These are phyloP conservation scores for Catamblyrhynchus diadema DNA, from an alignment of 2,797 vertebrate species.

Conservation along the genomic window DNA sequence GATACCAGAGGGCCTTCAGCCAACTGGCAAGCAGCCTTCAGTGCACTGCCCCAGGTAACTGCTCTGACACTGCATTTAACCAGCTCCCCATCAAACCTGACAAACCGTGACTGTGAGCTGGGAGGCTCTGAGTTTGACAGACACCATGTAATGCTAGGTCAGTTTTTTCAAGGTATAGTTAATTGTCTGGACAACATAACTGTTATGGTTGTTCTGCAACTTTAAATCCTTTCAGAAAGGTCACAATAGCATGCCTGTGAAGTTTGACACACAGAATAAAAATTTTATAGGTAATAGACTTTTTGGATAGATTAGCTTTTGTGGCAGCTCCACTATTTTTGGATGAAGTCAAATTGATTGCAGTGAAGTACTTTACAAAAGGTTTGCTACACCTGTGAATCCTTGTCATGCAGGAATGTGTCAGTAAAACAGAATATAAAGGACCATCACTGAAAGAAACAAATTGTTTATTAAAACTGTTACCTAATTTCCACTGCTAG, in stretches of 20 bases:
- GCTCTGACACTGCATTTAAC: background rate
- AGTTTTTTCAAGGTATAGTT: conserved; percentile 39
- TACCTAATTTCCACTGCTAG: background rate
- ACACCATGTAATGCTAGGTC: background rate
- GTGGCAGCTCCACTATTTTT: background rate
- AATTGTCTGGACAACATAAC: background rate
- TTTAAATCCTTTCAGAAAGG: conserved; percentile 31
- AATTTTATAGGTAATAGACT: background rate
- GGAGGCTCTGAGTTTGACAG: background rate
- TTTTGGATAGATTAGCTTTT: background rate
- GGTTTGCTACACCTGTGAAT: background rate
- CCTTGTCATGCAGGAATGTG: background rate
- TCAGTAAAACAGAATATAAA: background rate
- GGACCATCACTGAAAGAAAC: background rate
- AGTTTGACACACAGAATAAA: background rate
- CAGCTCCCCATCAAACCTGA: conserved; percentile 12
- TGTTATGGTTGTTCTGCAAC: background rate
- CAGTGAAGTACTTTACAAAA: background rate
- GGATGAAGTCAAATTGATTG: background rate
- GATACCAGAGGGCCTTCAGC: background rate
- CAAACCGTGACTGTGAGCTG: background rate
- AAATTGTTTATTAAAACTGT: background rate
- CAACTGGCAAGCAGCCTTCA: background rate
- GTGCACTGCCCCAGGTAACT: background rate
- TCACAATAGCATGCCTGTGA: background rate